phyloP scores from a whole-genome alignment of 2,797 vertebrate species.

The Apodemus agrarius region DNA sequence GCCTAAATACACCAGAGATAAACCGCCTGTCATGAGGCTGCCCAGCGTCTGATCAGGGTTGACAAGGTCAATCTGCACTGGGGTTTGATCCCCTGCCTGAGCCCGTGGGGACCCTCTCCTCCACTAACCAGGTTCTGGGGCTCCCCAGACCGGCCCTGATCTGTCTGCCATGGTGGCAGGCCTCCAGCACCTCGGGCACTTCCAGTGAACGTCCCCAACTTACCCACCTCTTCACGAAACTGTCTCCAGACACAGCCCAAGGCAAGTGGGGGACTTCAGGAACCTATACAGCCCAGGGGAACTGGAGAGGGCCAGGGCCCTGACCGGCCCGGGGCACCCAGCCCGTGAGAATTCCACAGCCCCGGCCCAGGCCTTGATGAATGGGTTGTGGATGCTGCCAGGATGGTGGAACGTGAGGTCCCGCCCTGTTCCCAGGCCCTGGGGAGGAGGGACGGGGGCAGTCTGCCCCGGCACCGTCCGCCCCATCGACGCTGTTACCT shows the following conservation, averaged over 20 bases:
- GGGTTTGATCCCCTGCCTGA: not conserved
- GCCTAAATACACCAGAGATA: no score
- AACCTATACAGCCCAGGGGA: no score
- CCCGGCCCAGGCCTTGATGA: constrained; percentile 41
- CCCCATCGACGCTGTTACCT: not conserved
- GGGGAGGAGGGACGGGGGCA: not conserved
- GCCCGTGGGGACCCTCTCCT: not conserved
- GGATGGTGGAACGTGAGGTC: not conserved
- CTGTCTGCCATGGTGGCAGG: not conserved
- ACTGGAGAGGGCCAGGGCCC: not conserved
- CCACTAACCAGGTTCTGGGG: not conserved
- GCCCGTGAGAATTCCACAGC: constrained; percentile 46
- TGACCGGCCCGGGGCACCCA: not conserved
- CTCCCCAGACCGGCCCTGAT: not conserved
- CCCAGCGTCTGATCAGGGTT: not conserved
- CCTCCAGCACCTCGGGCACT: not conserved
- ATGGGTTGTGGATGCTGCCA: not conserved
- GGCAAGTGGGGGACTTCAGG: not conserved
- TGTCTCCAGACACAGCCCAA: not conserved
- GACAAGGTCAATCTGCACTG: rapidly evolving
- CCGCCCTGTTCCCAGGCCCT: constrained; percentile 72
- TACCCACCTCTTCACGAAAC: not conserved
- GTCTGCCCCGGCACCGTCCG: not conserved
- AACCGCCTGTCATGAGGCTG: no score
- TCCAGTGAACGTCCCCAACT: not conserved